Base-by-base conservation (phyloP, 2,888 invertebrate species). In the Cryptus viduatorius region DNA sequence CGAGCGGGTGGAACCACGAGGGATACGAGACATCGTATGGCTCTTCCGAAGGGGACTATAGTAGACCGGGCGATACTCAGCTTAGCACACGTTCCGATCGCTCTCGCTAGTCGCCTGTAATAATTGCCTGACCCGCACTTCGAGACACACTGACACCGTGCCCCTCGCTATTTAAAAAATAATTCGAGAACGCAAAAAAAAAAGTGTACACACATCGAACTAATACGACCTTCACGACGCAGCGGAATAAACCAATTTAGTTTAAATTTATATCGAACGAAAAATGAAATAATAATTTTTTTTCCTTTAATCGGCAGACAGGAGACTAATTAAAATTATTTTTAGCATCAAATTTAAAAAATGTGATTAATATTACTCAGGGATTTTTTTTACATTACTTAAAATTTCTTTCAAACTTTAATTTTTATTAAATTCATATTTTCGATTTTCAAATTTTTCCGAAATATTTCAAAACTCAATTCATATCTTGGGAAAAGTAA, bases 111-210 rank as follows among this genome's bases (percentile, higher is more conserved):
- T 76, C 65, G 50, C 14, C 65, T 65, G 65, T 76, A 76, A 89
- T 88, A 86, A 87, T 86, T 86, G 87, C 88, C 86, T 84, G 85
- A 83, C 86, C 78, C 78, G 56, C 64, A 79, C 42, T 16, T 80
- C 86, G 82, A 53, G 64, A 82, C 88, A 86, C 79, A 86, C 85
- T 88, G 89, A 88, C 88, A 89, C 88, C 82, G 87, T 87, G 86
- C 84, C 86, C 61, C 53, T 31, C 14, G 31, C 61, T 31, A 31
- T 61, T 61, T 31, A 61, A 61, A 31, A 29, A 61, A 31, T 31
- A 61, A 59, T 29, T 59, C 59, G 12, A 59, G 24, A 59, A 29
- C 24, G 59, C 24, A 14, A 24, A 59, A 29, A 56, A 19, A 56
- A 29, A 14, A 29, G 4, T 1, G 4, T 29, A 12, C 8, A 12